Base-by-base conservation (phyloP, 2,113 vertebrate genomes). In the Corythornis vintsioides region DNA sequence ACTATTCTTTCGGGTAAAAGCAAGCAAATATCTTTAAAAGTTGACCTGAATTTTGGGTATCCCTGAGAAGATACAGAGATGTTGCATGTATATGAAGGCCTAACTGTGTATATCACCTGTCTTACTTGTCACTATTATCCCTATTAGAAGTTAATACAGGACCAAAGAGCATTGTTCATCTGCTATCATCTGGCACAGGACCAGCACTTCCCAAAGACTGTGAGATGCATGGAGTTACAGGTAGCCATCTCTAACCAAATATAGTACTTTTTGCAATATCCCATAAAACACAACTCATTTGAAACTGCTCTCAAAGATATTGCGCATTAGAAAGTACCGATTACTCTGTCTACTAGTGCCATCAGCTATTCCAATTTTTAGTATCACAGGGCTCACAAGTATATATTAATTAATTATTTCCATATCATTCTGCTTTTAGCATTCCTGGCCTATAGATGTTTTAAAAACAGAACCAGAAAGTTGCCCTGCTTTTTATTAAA, bases 331-430 rank as follows among this genome's bases (percentile, higher is more conserved):
- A 64, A 85, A 85, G 28, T 80, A 24, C 15, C n/a, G n/a, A 4
- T 65, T 76, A 15, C 3, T 40, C 31, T 70, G 19, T 28, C 21
- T 67, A 1, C 29, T 31, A 28, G 11, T 73, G 17, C 15, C 81
- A 9, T 61, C 43, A 60, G 25, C 6, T 71, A n/a, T 40, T 42
- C 33, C 26, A 42, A 4, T 61, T 28, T 78, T 76, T 3, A 71
- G 5, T 29, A 50, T 47, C 3, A 47, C 7, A 26, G 7, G 5
- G 5, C 2, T 57, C 7, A 1, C 38, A 52, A 13, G 6, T 10
- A 47, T 60, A 17, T 40, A 15, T 9, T 4, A 69, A 52, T 45
- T 4, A 83, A 59, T 70, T 74, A 29, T 60, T 78, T 50, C 15
- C 11, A 10, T 57, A 10, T 38, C 31, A 38, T 13, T 21, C 28